Evolutionary conservation across 2,113 vertebrate genomes (phyloP).

Genomic region (Passer domesticus): DNA sequence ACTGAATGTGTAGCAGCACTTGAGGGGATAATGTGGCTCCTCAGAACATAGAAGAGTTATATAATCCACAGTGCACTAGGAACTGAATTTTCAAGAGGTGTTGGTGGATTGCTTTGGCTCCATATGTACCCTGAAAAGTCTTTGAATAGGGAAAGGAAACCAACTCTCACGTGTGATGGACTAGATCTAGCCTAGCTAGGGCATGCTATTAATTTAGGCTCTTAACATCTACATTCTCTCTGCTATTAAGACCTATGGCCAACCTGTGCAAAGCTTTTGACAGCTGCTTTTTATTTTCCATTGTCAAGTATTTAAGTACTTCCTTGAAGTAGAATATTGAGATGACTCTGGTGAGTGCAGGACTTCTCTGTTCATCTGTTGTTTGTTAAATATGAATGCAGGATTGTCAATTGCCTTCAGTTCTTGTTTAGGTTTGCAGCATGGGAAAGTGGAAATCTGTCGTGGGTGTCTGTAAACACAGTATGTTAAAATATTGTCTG

Average conservation of each 20-base stretch:
- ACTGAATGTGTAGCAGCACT: not conserved
- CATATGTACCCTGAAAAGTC: not conserved
- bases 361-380: not conserved
- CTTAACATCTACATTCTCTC: not conserved
- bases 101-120: not conserved
- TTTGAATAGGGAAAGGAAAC: not conserved
- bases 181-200: not conserved
- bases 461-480: not conserved
- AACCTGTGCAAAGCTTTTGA: not conserved
- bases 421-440: slow-evolving; percentile 20
- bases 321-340: not conserved
- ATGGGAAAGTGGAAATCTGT: not conserved
- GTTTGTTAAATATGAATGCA: not conserved
- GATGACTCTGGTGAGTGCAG: not conserved
- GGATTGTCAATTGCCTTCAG: not conserved
- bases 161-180: not conserved
- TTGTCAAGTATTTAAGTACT: not conserved
- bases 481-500: not conserved
- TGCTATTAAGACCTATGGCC: not conserved
- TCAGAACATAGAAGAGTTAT: not conserved
- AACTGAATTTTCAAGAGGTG: not conserved
- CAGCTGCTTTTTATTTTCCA: not conserved
- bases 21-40: not conserved
- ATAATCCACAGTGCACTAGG: not conserved
- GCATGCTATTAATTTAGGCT: not conserved